Evolutionary conservation across 2,113 vertebrate genomes (phyloP), one percentile per base, ranked within the genome.

Genomic region (Eidolon helvum): DNA sequence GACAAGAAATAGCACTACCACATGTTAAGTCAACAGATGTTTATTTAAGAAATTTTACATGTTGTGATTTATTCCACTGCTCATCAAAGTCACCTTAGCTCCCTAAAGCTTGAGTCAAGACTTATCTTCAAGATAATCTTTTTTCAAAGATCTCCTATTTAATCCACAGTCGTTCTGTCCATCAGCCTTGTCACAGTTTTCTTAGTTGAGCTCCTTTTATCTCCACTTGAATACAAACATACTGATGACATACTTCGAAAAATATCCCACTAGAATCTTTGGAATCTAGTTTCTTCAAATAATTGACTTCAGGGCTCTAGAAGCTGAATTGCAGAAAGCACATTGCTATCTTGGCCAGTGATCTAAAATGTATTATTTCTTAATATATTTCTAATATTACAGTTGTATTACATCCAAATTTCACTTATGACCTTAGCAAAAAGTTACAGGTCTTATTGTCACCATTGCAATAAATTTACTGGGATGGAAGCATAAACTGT

Each of bases 371-470:
- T n/a, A 1, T 82, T 7, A 53, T 7, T 24, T 15, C 35, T 87
- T n/a, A 79, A 14, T 19, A 19, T 7, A 2, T 63, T 71, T 72
- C 26, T 43, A 4, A 4, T 18, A 26, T 38, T 80, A 30, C 16
- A 7, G 38, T 33, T 48, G 53, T 53, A 24, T 26, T 63, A 10
- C 50, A 53, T 55, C 28, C 14, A 53, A 4, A 50, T 63, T 74
- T 80, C 43, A 69, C 22, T 85, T 5, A 10, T 21, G 35, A n/a
- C 24, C 10, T 78, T 40, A 16, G 66, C 72, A 35, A 45, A 57
- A 40, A 95, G 94, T 97, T 80, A 87, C 97, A 97, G 97, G 97
- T 87, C 97, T 98, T 98, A 97, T 97, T 97, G 98, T 98, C 97
- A 97, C 80, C 96, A 96, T 63, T 96, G 96, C 21, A 95, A 94